Base-by-base conservation (phyloP, 2,113 vertebrate species). In the Leptobrachium ailaonicum region DNA sequence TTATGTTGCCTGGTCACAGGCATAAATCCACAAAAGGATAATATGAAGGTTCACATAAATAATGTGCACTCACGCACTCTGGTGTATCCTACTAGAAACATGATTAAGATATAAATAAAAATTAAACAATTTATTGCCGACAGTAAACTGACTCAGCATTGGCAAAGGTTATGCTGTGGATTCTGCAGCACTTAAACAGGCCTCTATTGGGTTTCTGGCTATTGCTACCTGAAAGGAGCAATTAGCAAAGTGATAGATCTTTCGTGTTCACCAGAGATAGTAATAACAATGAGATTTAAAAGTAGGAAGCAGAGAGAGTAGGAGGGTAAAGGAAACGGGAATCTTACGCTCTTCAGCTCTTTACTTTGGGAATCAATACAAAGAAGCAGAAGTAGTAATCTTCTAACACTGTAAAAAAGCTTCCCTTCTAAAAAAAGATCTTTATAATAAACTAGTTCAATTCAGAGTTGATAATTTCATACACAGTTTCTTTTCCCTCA, bases 91-190 rank as follows among this genome's bases (percentile, higher is more conserved):
- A 60, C 3, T 12, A 84, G 53, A 86, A 85, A 47, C 45, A 32
- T 9, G 73, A 81, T 87, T 80, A 76, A 86, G 63, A 82, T 75
- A 81, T 9, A 83, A 89, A 84, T 76, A 84, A 86, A 75, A 84
- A 83, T 70, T 11, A 82, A 53, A 72, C 4, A 76, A 67, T 82
- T 82, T 63, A 69, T 84, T 0, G 41, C 58, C 78, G 63, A 77
- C 43, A 83, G 79, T 82, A 84, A 73, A 75, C 56, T 83, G 82
- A 80, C 73, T 82, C 47, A 83, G 84, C 75, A 80, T 41, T 44
- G 3, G 41, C 70, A 47, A 64, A 81, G 53, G 80, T 70, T 79
- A 76, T 6, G 67, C 13, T 41, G 53, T 6, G 41, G 42, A 66
- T 75, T 75, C 2, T 77, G 56, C 45, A 60, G 68, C 41, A 63